Percentiles rank a stretch among this genome's conserved stretches.
phyloP scores from a whole-genome alignment of 2,113 vertebrate genomes.

The Centropus unirufus region DNA sequence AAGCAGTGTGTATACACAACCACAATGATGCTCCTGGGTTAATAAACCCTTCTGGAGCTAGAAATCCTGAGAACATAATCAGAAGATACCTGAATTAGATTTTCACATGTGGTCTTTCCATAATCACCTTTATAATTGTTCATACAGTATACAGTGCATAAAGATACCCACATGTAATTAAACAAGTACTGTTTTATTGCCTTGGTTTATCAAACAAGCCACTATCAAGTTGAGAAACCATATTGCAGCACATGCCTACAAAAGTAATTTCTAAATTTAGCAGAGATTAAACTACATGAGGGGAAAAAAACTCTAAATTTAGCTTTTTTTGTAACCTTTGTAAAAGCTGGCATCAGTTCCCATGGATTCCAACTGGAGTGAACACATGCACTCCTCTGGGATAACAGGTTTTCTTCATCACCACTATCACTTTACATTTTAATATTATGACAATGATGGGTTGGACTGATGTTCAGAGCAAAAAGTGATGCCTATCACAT shows the following conservation, averaged over 20 bases:
- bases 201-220: background rate
- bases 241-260: background rate
- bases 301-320: background rate
- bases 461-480: background rate
- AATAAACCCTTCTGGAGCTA: background rate
- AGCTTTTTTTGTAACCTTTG: background rate
- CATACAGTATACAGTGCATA: background rate
- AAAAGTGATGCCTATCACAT: background rate
- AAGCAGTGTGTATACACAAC: background rate
- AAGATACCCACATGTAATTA: background rate
- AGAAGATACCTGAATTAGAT: background rate
- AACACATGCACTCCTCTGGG: rapidly evolving
- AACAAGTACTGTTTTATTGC: background rate
- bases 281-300: background rate
- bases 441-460: background rate
- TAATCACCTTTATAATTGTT: background rate
- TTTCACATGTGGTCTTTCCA: background rate
- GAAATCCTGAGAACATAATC: background rate
- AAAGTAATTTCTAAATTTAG: background rate
- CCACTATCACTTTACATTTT: background rate
- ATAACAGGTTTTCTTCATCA: background rate
- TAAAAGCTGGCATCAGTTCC: background rate
- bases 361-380: background rate
- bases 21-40: background rate
- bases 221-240: background rate